Evolutionary conservation across 2,113 vertebrate genomes (phyloP).

Genomic region (Solea solea): DNA sequence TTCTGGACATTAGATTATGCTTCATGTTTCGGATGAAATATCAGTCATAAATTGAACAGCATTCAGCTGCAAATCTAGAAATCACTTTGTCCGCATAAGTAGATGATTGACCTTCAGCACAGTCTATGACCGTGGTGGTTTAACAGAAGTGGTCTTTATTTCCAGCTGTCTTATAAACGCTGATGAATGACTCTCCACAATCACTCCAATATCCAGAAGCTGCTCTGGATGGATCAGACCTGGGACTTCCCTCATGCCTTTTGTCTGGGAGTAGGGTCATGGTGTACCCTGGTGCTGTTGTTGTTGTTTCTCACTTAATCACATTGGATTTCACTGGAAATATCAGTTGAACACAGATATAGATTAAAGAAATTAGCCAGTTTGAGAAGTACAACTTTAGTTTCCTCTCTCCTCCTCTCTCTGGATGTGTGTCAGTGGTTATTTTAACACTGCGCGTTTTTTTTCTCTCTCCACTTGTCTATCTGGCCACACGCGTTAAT

Average conservation of each 20-base stretch:
- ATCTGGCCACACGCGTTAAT: constrained; percentile 44
- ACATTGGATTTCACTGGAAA: not conserved
- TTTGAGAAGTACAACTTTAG: not conserved
- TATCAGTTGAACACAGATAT: not conserved
- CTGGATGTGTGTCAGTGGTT: constrained; percentile 30
- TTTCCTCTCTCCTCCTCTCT: not conserved
- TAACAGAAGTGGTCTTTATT: constrained; percentile 78
- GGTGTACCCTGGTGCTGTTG: constrained; percentile 15
- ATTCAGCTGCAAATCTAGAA: constrained; percentile 60
- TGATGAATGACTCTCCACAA: constrained; percentile 80
- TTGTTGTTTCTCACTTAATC: not conserved
- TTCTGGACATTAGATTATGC: constrained; percentile 48
- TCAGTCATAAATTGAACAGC: constrained; percentile 63
- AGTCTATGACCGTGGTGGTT: constrained; percentile 73
- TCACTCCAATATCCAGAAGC: constrained; percentile 64
- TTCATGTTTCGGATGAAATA: constrained; percentile 57
- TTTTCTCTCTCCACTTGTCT: constrained; percentile 9
- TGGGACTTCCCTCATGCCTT: constrained; percentile 54
- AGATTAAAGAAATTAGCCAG: not conserved
- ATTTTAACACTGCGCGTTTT: constrained; percentile 20
- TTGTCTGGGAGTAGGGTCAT: constrained; percentile 21
- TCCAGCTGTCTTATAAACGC: constrained; percentile 75
- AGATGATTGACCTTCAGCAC: constrained; percentile 77
- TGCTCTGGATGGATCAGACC: constrained; percentile 31
- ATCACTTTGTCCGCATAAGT: constrained; percentile 68